These are phyloP conservation scores for Psittacula derbiana DNA, from an alignment of 2,797 vertebrate species.

Conservation along the genomic window DNA sequence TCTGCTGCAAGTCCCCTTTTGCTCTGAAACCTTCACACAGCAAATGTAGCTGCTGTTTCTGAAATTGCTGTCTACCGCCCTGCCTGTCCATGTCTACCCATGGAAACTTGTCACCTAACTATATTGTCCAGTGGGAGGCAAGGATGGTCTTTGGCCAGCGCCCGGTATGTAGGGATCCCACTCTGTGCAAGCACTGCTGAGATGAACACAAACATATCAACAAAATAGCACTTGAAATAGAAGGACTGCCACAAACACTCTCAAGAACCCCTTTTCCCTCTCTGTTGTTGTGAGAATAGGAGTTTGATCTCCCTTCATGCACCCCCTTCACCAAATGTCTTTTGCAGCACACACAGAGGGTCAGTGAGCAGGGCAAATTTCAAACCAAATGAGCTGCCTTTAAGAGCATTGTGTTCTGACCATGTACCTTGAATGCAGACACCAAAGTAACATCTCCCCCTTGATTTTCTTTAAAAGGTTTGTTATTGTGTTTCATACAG, in stretches of 20 bases:
- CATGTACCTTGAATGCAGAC: neutral
- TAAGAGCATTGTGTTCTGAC: neutral
- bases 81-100: rapidly evolving
- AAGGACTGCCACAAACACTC: neutral
- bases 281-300: neutral
- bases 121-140: neutral
- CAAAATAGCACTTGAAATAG: neutral
- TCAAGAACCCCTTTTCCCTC: neutral
- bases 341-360: neutral
- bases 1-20: neutral
- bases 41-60: neutral
- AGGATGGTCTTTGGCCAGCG: neutral
- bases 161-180: neutral
- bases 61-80: neutral
- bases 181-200: neutral
- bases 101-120: neutral
- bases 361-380: neutral
- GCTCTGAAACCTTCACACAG: neutral
- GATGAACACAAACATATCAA: neutral
- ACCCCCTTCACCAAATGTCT: neutral
- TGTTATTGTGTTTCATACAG: neutral
- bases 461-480: neutral
- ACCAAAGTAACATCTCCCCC: neutral
- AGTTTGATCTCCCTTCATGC: neutral
- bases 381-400: neutral